A percentile compares a stretch with the other conserved stretches of the same genome.
Conservation (phyloP, 2,113 vertebrate genomes). For the Sclerurus mexicanus region DNA sequence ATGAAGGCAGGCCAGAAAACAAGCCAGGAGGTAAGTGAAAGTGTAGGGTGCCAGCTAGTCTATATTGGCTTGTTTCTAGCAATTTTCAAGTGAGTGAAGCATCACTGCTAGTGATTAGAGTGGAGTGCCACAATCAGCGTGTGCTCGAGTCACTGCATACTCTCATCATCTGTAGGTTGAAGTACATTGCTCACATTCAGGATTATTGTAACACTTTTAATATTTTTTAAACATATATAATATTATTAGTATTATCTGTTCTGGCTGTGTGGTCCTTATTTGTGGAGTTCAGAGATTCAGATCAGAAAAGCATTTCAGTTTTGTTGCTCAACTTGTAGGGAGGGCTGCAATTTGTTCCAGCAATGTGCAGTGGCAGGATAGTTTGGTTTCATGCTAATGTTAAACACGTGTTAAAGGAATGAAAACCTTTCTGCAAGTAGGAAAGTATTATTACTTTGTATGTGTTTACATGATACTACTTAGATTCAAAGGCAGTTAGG, state of each 20-base stretch:
- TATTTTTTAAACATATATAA: neutral
- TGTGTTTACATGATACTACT: neutral
- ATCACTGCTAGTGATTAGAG: neutral
- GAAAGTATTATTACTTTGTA: neutral
- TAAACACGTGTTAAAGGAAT: neutral
- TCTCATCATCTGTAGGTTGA: neutral
- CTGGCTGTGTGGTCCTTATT: neutral
- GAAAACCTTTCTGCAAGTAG: neutral
- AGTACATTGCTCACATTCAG: neutral
- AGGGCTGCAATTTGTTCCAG: neutral
- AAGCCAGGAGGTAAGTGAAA: conserved; percentile 84
- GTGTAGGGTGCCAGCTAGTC: no score
- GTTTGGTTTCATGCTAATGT: neutral
- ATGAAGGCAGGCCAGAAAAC: conserved; percentile 94
- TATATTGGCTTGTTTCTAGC: neutral
- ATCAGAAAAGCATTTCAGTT: neutral
- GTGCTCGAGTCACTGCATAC: neutral
- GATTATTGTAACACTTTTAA: neutral
- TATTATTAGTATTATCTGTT: neutral
- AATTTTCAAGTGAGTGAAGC: neutral
- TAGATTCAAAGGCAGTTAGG: neutral
- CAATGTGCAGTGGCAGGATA: neutral
- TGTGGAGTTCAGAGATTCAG: neutral
- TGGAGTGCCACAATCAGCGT: neutral
- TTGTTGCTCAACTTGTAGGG: neutral